These are phyloP conservation scores for Dermolepida albohirtum DNA, from an alignment of 2,888 invertebrate species.

Conservation along the genomic window DNA sequence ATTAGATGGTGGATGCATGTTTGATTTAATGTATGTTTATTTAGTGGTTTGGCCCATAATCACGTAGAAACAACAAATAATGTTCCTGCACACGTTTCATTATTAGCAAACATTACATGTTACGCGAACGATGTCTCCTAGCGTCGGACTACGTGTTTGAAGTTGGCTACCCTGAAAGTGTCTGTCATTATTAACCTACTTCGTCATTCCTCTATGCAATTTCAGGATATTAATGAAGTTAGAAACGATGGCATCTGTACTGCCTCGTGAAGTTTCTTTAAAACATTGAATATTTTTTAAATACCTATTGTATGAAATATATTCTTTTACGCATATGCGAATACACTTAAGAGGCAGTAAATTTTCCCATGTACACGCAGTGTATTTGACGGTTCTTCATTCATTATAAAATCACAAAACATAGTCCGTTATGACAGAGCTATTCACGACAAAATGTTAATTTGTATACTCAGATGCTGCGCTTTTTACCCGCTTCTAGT, in stretches of 20 bases:
- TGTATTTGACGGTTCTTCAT: constrained; percentile 32
- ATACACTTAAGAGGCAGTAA: too few species aligned
- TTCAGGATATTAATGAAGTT: too few species aligned
- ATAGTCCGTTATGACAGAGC: constrained; percentile 19
- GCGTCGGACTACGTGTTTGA: constrained; percentile 48
- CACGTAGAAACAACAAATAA: constrained; percentile 48
- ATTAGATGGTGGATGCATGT: not conserved
- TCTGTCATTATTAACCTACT: constrained; percentile 47
- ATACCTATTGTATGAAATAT: too few species aligned
- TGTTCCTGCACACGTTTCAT: constrained; percentile 48
- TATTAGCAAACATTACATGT: constrained; percentile 49
- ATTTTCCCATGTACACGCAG: not conserved
- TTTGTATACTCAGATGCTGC: constrained; percentile 37
- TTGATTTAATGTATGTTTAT: constrained; percentile 31
- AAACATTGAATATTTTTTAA: too few species aligned
- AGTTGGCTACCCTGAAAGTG: constrained; percentile 37
- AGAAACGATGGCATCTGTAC: too few species aligned
- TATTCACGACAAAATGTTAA: constrained; percentile 40
- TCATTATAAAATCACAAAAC: constrained; percentile 38
- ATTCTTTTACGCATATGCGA: too few species aligned
- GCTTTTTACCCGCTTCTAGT: constrained; percentile 19
- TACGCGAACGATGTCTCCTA: constrained; percentile 20
- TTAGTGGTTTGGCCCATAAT: constrained; percentile 40
- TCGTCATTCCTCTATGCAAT: not conserved
- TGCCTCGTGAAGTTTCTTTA: too few species aligned